These are phyloP conservation scores for Lithobates sylvaticus DNA, from an alignment of 2,797 vertebrate genomes.

Conservation along the genomic window DNA sequence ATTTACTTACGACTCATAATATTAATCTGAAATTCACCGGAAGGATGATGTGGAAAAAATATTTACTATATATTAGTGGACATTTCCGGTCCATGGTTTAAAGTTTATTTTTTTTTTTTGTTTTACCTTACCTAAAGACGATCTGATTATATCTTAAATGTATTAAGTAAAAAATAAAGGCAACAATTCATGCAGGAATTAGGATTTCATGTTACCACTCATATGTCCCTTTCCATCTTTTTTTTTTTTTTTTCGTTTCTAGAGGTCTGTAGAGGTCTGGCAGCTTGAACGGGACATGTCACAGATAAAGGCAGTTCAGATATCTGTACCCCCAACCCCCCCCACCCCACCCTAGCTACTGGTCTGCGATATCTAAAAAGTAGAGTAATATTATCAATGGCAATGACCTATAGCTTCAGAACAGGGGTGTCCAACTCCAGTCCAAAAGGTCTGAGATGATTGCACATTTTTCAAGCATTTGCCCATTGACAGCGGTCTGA, in stretches of 20 bases:
- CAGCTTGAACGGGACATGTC: background rate
- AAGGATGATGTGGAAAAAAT: too few relatives aligned
- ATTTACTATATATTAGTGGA: background rate
- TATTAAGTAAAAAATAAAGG: background rate
- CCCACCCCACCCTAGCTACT: background rate
- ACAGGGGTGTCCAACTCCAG: background rate
- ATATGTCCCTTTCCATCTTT: background rate
- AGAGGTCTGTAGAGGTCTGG: background rate
- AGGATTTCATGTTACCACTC: background rate
- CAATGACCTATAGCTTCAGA: background rate
- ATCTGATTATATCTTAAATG: background rate
- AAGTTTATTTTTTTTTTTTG: background rate
- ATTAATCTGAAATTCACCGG: too few relatives aligned
- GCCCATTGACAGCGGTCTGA: background rate
- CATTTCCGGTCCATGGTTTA: background rate
- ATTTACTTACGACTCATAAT: too few relatives aligned
- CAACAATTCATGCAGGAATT: background rate
- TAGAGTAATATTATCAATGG: background rate
- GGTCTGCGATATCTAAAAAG: background rate
- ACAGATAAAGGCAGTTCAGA: background rate
- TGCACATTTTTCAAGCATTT: too few relatives aligned
- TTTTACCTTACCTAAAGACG: background rate
- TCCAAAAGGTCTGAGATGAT: background rate
- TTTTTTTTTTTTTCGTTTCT: too few relatives aligned
- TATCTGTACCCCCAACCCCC: background rate